These are phyloP conservation scores for Drosophila lutescens DNA, from an alignment of 2,888 invertebrate genomes.

Conservation along the genomic window DNA sequence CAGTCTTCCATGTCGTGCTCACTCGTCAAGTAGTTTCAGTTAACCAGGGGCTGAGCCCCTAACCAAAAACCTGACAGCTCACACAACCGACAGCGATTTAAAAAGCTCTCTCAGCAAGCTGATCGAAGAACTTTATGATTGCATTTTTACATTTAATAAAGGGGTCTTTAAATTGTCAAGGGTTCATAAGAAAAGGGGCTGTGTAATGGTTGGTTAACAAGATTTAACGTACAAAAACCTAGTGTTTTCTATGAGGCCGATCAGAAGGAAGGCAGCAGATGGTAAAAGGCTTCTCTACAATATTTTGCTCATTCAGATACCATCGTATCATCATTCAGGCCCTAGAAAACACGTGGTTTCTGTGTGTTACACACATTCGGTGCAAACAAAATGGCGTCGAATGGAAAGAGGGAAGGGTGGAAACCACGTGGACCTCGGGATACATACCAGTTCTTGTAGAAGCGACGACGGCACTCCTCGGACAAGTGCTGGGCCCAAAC, in stretches of 20 bases:
- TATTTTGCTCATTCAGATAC: constrained; percentile 82
- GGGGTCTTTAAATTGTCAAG: background rate
- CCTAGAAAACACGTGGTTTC: constrained; percentile 58
- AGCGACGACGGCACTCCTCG: constrained; percentile 98
- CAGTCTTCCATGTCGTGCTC: constrained; percentile 82
- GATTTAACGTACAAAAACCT: background rate
- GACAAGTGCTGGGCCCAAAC: constrained; percentile 99
- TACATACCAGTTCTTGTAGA: constrained; percentile 99
- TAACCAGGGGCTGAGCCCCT: constrained; percentile 13
- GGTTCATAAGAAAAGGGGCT: no score
- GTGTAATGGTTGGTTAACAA: no score
- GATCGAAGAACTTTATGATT: constrained; percentile 87
- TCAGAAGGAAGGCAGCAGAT: constrained; percentile 85
- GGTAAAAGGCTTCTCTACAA: constrained; percentile 75
- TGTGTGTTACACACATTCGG: background rate
- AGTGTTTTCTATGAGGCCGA: constrained; percentile 47
- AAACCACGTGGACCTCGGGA: constrained; percentile 13
- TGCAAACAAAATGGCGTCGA: constrained; percentile 61
- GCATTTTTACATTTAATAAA: constrained; percentile 57
- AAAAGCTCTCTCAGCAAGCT: constrained; percentile 87
- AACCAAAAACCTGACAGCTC: constrained; percentile 73
- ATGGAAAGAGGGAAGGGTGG: no score
- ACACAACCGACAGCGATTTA: constrained; percentile 82
- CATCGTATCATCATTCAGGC: constrained; percentile 83
- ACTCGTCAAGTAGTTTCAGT: constrained; percentile 59